A percentile compares a stretch with the other conserved stretches of the same genome.
Conservation (phyloP, 1,140 invertebrate genomes). For the Caenorhabditis inopinata region DNA sequence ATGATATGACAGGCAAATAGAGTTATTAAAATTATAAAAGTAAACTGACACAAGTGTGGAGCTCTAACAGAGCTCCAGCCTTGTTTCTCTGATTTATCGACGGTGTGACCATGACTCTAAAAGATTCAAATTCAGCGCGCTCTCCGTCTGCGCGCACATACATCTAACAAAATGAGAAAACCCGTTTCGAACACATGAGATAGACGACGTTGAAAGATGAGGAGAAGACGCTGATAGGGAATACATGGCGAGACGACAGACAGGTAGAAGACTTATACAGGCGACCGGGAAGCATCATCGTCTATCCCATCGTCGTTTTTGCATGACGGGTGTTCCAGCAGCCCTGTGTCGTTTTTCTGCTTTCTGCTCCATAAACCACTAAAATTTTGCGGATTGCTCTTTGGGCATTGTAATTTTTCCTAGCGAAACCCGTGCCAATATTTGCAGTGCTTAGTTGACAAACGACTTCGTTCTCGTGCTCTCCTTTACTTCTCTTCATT, state of each 20-base stretch:
- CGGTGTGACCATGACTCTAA: slow-evolving; percentile 6
- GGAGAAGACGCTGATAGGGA: neutral
- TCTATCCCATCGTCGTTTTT: slow-evolving; percentile 32
- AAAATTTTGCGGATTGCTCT: neutral
- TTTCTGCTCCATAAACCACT: neutral
- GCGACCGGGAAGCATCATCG: neutral
- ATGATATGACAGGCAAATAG: too few species aligned
- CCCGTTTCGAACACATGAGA: slow-evolving; percentile 26
- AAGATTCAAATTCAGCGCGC: slow-evolving; percentile 8
- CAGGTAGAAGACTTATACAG: slow-evolving; percentile 20
- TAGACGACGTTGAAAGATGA: slow-evolving; percentile 15
- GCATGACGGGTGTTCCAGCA: neutral
- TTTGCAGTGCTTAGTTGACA: neutral
- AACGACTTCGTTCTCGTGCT: neutral
- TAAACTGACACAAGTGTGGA: too few species aligned
- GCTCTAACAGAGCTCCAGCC: too few species aligned
- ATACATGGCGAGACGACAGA: slow-evolving; percentile 16
- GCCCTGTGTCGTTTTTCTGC: neutral
- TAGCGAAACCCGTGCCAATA: neutral
- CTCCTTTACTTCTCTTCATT: neutral
- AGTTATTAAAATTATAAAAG: too few species aligned
- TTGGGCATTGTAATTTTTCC: neutral
- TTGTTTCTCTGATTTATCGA: too few species aligned
- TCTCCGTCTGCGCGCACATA: neutral
- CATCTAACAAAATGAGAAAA: slow-evolving; percentile 7